Evolutionary conservation across 2,888 invertebrate species (phyloP).

Genomic region (Dryobotodes eremita): DNA sequence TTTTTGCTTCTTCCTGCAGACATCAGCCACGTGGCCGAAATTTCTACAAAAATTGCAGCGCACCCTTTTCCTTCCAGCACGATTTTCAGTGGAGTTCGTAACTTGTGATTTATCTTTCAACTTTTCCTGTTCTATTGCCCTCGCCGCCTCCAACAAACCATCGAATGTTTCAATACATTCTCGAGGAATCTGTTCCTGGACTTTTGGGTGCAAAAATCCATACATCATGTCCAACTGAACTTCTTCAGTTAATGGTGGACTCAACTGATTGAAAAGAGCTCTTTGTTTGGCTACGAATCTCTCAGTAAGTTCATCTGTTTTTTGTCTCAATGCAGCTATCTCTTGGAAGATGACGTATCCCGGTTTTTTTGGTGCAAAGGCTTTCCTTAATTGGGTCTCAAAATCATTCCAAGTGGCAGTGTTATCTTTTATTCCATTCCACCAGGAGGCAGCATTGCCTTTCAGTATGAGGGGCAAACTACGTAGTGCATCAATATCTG

Average conservation of each 20-base stretch:
- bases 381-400: constrained; percentile 36
- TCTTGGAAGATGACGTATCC: constrained; percentile 44
- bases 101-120: constrained; percentile 14
- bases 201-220: constrained; percentile 40
- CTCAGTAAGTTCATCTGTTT: constrained; percentile 52
- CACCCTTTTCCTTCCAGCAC: constrained; percentile 25
- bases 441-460: constrained; percentile 53
- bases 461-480: constrained; percentile 48
- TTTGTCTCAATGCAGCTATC: constrained; percentile 36
- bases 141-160: constrained; percentile 57
- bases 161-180: constrained; percentile 42
- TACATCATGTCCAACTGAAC: constrained; percentile 61
- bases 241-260: constrained; percentile 38
- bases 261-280: constrained; percentile 44
- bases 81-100: background rate
- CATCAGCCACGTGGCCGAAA: constrained; percentile 37
- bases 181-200: constrained; percentile 47
- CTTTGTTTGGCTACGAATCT: constrained; percentile 53
- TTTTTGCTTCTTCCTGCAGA: constrained; percentile 50
- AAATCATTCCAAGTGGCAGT: constrained; percentile 52
- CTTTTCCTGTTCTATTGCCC: constrained; percentile 40
- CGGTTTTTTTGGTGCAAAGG: constrained; percentile 45
- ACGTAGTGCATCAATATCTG: constrained; percentile 48
- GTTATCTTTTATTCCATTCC: constrained; percentile 42
- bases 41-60: constrained; percentile 48